Evolutionary conservation across 1,140 invertebrate species (phyloP), one percentile per base, ranked within the genome.

Genomic region (Oreohelix idahoensis): DNA sequence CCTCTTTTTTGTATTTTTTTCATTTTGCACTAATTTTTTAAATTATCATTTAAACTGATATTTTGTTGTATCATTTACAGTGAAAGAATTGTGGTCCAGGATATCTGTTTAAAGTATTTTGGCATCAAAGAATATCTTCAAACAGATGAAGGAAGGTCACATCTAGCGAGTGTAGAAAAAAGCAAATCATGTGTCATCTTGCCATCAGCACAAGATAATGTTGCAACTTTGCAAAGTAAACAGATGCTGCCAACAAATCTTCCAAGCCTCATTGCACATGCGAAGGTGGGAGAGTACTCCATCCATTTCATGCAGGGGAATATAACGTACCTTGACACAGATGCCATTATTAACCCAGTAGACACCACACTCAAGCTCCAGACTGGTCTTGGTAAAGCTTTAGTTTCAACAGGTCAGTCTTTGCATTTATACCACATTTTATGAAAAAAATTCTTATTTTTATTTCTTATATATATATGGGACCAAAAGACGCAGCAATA

Each of bases 81-180:
- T 39, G 42, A 26, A 45, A 73, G 20, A 23, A 73, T 73, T 42
- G 13, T 42, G 36, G 71, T n/a, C 20, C 20, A 39, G 20, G 36
- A 39, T n/a, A 26, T 42, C 23, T n/a, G 10, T 42, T 45, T 73
- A 8, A 45, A 73, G 23, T 73, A 39, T 73, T 73, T 73, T 73
- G 71, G 71, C 13, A 73, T 73, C 23, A 23, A 73, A 42, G 71
- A 73, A 29, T 73, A 42, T 73, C 71, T 73, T 73, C 71, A 42
- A 26, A 11, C 36, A 29, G 71, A 0, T 1, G 71, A 73, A n/a
- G 71, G 71, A 26, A 42, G 23, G 20, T 26, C 2, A 5, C 20
- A 42, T 39, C 71, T 73, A 13, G 20, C 20, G n/a, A n/a, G 10
- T 42, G 71, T 42, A 8, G 23, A 73, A 42, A 45, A 38, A 20